Percentiles rank a stretch among this genome's conserved stretches.
phyloP scores from a whole-genome alignment of 2,797 vertebrate genomes.

The Eulemur mongoz region DNA sequence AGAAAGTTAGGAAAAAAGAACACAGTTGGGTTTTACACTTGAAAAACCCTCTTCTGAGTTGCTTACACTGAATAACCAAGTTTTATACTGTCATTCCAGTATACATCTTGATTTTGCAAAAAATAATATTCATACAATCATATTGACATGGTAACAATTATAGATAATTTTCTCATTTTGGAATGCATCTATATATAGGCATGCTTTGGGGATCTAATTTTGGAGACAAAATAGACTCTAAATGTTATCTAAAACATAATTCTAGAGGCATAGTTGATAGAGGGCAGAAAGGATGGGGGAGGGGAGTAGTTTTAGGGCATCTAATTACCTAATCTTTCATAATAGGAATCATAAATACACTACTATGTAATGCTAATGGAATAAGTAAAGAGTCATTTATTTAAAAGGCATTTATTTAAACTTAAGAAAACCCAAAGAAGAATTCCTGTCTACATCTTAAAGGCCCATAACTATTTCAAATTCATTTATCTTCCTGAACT shows the following conservation, averaged over 20 bases:
- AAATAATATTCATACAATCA: neutral
- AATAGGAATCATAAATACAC: neutral
- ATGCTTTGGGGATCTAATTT: neutral
- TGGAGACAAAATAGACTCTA: neutral
- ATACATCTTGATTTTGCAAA: neutral
- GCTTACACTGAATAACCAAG: neutral
- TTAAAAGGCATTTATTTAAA: neutral
- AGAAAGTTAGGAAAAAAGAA: neutral
- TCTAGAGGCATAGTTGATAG: neutral
- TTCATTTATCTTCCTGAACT: neutral
- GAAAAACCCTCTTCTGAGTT: neutral
- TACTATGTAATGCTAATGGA: neutral
- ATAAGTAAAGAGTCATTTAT: neutral
- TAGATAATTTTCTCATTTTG: neutral
- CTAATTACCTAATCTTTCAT: neutral
- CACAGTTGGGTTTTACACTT: neutral
- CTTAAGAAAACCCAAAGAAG: neutral
- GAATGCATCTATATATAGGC: neutral
- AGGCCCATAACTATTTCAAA: neutral
- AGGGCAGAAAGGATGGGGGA: neutral
- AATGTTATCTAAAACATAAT: neutral
- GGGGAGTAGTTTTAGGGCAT: neutral
- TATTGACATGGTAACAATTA: neutral
- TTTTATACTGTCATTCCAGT: neutral
- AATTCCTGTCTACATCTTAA: neutral